These are phyloP conservation scores for Carollia perspicillata DNA, from an alignment of 2,113 vertebrate species.

Conservation along the genomic window DNA sequence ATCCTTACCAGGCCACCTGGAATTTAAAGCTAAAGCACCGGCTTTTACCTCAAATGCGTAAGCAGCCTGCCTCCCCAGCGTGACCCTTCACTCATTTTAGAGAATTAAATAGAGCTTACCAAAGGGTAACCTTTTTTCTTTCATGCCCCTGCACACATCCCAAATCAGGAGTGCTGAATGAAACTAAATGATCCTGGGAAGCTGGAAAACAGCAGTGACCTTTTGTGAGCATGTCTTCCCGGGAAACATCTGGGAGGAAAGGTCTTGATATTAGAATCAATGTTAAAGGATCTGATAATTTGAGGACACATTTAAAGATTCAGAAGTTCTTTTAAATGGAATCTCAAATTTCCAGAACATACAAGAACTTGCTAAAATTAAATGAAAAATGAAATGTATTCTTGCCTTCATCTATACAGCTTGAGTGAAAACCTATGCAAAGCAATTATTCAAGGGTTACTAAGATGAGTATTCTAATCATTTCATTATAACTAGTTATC, in stretches of 20 bases:
- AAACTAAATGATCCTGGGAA: conserved; percentile 36
- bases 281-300: conserved; percentile 42
- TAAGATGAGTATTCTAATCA: conserved; percentile 28
- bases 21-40: not conserved
- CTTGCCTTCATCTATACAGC: not conserved
- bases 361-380: conserved; percentile 16
- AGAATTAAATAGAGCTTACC: conserved; percentile 65
- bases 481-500: not conserved
- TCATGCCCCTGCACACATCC: conserved; percentile 53
- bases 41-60: conserved; percentile 36
- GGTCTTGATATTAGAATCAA: conserved; percentile 41
- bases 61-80: not conserved
- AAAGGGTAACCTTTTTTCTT: conserved; percentile 51
- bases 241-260: conserved; percentile 62
- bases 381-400: not conserved
- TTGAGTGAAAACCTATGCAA: not conserved
- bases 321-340: conserved; percentile 5
- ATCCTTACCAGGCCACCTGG: conserved; percentile 32
- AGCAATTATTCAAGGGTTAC: conserved; percentile 27
- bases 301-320: conserved; percentile 39
- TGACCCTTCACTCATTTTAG: conserved; percentile 64
- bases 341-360: not conserved
- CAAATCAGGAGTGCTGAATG: not conserved
- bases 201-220: conserved; percentile 12
- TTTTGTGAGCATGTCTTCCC: conserved; percentile 56